A percentile compares a stretch with the other conserved stretches of the same genome.
phyloP scores from a whole-genome alignment of 2,797 vertebrate genomes.

The Simalia tracyae region DNA sequence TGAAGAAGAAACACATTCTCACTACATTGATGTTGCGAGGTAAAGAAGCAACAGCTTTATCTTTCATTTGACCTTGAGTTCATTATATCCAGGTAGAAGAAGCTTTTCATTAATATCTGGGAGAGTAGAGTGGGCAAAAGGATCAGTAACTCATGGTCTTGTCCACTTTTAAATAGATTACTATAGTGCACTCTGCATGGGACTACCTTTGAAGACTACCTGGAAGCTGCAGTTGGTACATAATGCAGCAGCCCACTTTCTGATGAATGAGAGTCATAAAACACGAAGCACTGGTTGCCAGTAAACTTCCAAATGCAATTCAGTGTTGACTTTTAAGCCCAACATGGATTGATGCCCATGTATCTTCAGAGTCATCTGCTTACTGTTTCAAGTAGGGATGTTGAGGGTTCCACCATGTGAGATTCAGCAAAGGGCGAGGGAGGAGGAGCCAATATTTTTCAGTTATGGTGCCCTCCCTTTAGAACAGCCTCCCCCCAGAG shows the following conservation, averaged over 20 bases:
- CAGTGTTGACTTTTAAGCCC: not conserved
- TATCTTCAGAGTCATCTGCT: not conserved
- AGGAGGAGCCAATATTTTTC: not conserved
- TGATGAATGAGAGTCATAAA: not conserved
- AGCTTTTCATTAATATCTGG: not conserved
- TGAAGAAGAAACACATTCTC: slow-evolving; percentile 86
- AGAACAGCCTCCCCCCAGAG: not conserved
- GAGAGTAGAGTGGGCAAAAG: not conserved
- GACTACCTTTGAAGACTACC: not conserved
- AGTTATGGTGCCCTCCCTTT: not conserved
- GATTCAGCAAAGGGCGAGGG: not conserved
- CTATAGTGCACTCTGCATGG: no score
- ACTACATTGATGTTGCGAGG: slow-evolving; percentile 93
- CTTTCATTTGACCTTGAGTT: not conserved
- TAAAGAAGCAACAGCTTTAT: slow-evolving; percentile 44
- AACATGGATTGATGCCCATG: not conserved
- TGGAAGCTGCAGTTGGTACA: not conserved
- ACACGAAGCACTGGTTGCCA: not conserved
- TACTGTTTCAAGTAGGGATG: not conserved
- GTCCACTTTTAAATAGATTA: not conserved
- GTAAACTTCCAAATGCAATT: not conserved
- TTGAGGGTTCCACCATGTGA: not conserved
- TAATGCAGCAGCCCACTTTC: not conserved
- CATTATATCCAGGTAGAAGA: not conserved
- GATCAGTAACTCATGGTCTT: not conserved